Evolutionary conservation across 2,888 invertebrate genomes (phyloP).

Genomic region (Lampropteryx suffumata): DNA sequence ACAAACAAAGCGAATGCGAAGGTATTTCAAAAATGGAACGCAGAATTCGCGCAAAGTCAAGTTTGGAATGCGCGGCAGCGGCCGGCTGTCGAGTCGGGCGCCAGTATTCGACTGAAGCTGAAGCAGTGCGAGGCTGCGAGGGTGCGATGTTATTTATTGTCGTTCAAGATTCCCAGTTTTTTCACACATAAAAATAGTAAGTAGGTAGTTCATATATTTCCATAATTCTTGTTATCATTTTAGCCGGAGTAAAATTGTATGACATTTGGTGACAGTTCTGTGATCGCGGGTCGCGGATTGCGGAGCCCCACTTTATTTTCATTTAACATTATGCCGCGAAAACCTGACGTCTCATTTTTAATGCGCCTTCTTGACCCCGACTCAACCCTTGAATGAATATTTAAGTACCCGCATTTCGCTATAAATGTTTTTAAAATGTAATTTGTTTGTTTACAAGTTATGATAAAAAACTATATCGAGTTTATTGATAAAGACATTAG

Average conservation of each 20-base stretch:
- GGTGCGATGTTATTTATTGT: too few species aligned
- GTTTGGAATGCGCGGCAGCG: neutral
- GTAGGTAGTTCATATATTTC: too few species aligned
- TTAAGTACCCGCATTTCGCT: slow-evolving; percentile 1
- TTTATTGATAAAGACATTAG: too few species aligned
- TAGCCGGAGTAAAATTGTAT: too few species aligned
- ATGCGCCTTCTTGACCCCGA: slow-evolving; percentile 2
- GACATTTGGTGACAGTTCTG: too few species aligned
- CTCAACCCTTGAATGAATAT: slow-evolving; percentile 6
- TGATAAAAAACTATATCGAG: too few species aligned
- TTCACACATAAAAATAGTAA: too few species aligned
- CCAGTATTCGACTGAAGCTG: slow-evolving; percentile 11
- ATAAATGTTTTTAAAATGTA: neutral
- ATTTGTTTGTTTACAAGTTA: neutral
- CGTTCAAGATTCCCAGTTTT: too few species aligned
- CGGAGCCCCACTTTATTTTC: too few species aligned
- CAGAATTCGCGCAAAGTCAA: slow-evolving; percentile 13
- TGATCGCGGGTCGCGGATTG: too few species aligned
- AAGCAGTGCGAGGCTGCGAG: too few species aligned
- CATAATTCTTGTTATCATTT: too few species aligned
- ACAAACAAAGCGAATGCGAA: neutral
- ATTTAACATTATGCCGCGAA: neutral
- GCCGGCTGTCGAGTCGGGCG: slow-evolving; percentile 10
- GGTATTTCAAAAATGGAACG: neutral
- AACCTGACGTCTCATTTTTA: neutral